Evolutionary conservation across 2,888 invertebrate species (phyloP).

Genomic region (Noctua janthe): DNA sequence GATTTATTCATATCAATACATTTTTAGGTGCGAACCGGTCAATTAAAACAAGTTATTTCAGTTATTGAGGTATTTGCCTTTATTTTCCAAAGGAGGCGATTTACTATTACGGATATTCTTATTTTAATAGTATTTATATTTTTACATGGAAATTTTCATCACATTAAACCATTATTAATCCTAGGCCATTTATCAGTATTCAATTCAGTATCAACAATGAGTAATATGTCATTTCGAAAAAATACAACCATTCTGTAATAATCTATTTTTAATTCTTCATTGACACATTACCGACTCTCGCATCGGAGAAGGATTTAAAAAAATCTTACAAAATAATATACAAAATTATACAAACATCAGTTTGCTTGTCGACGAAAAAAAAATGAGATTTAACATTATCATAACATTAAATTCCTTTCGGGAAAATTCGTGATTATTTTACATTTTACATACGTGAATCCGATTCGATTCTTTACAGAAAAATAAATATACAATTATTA

Average conservation of each 20-base stretch:
- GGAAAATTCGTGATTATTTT: slow-evolving; percentile 85
- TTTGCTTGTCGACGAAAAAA: slow-evolving; percentile 80
- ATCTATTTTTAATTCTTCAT: slow-evolving; percentile 83
- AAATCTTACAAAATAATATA: slow-evolving; percentile 90
- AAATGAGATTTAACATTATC: slow-evolving; percentile 87
- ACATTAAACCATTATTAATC: slow-evolving; percentile 87
- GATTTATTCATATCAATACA: slow-evolving; percentile 45
- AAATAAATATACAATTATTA: slow-evolving; percentile 88
- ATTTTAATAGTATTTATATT: slow-evolving; percentile 89
- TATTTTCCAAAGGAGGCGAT: slow-evolving; percentile 89
- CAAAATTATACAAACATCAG: slow-evolving; percentile 90
- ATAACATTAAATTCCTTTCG: slow-evolving; percentile 81
- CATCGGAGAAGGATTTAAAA: slow-evolving; percentile 82
- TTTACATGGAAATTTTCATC: slow-evolving; percentile 90
- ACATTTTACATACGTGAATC: slow-evolving; percentile 80
- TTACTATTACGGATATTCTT: slow-evolving; percentile 89
- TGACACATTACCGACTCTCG: slow-evolving; percentile 77
- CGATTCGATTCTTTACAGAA: slow-evolving; percentile 85
- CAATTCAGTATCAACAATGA: slow-evolving; percentile 87
- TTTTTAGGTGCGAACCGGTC: slow-evolving; percentile 59
- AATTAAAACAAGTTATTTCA: slow-evolving; percentile 84
- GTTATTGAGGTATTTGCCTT: slow-evolving; percentile 90
- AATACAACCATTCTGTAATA: slow-evolving; percentile 88
- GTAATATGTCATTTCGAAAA: slow-evolving; percentile 87
- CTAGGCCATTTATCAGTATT: slow-evolving; percentile 89